These are phyloP conservation scores for Phyllotreta cruciferae DNA, from an alignment of 2,888 invertebrate species.

Conservation along the genomic window DNA sequence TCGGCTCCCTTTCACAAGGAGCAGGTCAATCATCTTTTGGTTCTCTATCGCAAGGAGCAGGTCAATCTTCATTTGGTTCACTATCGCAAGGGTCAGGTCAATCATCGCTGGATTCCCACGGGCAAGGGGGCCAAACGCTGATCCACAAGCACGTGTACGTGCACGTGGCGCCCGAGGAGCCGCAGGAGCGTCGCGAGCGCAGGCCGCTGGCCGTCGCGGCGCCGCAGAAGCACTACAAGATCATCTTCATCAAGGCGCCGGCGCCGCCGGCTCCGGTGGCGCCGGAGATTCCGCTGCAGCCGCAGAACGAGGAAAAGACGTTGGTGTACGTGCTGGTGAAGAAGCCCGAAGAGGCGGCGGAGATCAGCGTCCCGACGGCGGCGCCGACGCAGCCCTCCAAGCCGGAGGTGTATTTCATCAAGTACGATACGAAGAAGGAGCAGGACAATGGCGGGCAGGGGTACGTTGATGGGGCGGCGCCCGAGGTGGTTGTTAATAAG, in stretches of 20 bases:
- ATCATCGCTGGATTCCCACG: too few species aligned
- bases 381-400: slow-evolving; percentile 85
- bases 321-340: slow-evolving; percentile 88
- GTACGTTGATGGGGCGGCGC: slow-evolving; percentile 27
- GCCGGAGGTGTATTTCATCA: slow-evolving; percentile 91
- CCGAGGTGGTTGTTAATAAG: slow-evolving; percentile 8
- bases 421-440: slow-evolving; percentile 68
- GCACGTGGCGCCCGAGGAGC: slow-evolving; percentile 88
- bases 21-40: slow-evolving; percentile 22
- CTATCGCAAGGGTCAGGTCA: too few species aligned
- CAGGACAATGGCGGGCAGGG: slow-evolving; percentile 2
- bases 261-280: slow-evolving; percentile 74
- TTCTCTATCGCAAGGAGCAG: not conserved
- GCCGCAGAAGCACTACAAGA: slow-evolving; percentile 86
- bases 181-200: slow-evolving; percentile 69
- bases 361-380: slow-evolving; percentile 77
- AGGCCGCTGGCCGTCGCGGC: slow-evolving; percentile 72
- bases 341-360: slow-evolving; percentile 84
- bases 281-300: slow-evolving; percentile 73
- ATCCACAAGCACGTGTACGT: slow-evolving; percentile 89
- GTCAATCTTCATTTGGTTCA: not conserved
- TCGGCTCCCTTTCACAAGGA: not conserved
- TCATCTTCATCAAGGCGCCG: slow-evolving; percentile 81
- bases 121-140: slow-evolving; percentile 61
- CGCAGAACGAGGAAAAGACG: slow-evolving; percentile 85